Evolutionary conservation across 2,888 invertebrate species (phyloP).

Genomic region (Seladonia tumulorum): DNA sequence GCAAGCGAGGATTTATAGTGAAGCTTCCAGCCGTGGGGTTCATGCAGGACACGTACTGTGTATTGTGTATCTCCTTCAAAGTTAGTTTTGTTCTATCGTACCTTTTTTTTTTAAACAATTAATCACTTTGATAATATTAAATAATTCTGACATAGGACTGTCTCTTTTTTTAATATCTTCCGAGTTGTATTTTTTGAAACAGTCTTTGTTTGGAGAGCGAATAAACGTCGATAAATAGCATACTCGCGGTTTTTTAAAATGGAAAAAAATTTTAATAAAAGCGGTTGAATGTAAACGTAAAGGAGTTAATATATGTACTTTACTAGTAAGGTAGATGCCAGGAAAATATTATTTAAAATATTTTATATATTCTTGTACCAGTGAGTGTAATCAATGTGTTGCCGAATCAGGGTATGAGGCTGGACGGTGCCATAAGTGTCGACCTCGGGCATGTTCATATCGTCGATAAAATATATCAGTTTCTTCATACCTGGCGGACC

Average conservation of each 20-base stretch:
- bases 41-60: conserved; percentile 98
- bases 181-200: not conserved
- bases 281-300: not conserved
- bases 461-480: conserved; percentile 97
- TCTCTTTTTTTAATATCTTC: not conserved
- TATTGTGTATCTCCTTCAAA: conserved; percentile 95
- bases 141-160: not conserved
- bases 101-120: conserved; percentile 80
- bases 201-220: not conserved
- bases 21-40: conserved; percentile 98
- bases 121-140: not conserved
- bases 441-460: conserved; percentile 99
- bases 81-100: conserved; percentile 95
- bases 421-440: conserved; percentile 97
- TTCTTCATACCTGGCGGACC: conserved; percentile 97
- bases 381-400: conserved; percentile 97
- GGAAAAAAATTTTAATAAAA: not conserved
- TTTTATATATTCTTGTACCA: conserved; percentile 87
- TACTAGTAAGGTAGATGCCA: not conserved
- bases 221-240: not conserved
- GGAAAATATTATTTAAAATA: not conserved
- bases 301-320: not conserved
- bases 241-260: not conserved
- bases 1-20: conserved; percentile 95
- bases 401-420: conserved; percentile 96